Evolutionary conservation across 2,888 invertebrate species (phyloP), one percentile per base, ranked within the genome.

Genomic region (Drosophila paranaensis): DNA sequence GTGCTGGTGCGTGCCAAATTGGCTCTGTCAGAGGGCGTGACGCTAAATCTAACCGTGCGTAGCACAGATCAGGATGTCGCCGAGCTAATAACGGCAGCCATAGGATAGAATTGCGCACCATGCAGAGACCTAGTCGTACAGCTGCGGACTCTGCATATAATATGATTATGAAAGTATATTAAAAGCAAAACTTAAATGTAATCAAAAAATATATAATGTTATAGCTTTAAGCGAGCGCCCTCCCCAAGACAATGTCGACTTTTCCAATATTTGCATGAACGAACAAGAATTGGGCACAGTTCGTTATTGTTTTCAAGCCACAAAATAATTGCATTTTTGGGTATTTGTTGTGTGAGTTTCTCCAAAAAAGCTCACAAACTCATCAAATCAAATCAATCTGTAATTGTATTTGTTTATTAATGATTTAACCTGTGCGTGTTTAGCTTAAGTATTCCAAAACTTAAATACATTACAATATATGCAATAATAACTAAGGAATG

Each of bases 21-120:
- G n/a, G 95, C 95, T 0, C 91, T 94, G 35, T 94, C 95, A 42
- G 95, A 94, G 37, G 96, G 96, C n/a, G 97, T 99, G 0, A 98
- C 98, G 4, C 98, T 99, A 97, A 97, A 98, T 91, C 93, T 99
- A 60, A 96, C 97, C 0, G 97, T 98, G 0, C 94, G 98, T 50
- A 97, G 98, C 27, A 96, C 96, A 14, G 95, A 97, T 92, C 95
- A 96, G 57, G 96, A 96, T 78, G 95, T 98, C 0, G 97, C 97
- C 0, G 97, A 98, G 90, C 94, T 99, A 13, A 95, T 99, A 60
- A 95, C 97, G 58, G 96, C 97, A 27, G 96, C 97, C 37, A 96
- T 98, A 79, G 97, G 97, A 91, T 98, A 96, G 89, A 71, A 82
- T 55, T 74, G 57, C 61, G 85, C 67, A 60, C 74, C 88, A 73